Evolutionary conservation across 2,113 vertebrate genomes (phyloP), one percentile per base, ranked within the genome.

Genomic region (Motacilla alba): DNA sequence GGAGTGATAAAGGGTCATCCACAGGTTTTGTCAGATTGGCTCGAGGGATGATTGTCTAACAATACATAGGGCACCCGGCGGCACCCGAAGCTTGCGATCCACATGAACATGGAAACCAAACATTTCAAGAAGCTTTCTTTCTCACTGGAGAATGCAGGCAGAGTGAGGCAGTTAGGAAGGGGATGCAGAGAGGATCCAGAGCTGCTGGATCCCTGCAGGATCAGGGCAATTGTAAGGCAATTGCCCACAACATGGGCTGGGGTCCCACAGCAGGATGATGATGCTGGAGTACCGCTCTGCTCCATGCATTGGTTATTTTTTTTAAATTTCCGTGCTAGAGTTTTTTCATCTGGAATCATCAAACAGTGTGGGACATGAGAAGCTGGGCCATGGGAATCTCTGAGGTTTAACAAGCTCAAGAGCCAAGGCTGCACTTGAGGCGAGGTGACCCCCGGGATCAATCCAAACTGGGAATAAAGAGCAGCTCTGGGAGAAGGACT

Each of bases 191-290:
- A 13, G 18, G 46, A 76, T n/a, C 16, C 43, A 31, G 60, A 43
- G 18, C n/a, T 26, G 31, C 28, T 24, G 22, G 33, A 55, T 23
- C 20, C 44, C 41, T 7, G 5, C 12, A 22, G 8, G 28, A n/a
- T 7, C 4, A 12, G 2, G 39, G 46, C 31, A 55, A 14, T 35
- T 35, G 35, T 35, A 35, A 35, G 35, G 35, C 35, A 35, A 35
- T 35, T 35, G 35, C 35, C 35, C 35, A 35, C 35, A 35, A 41
- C 7, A 5, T 2, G 28, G 13, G 1, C 2, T 8, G 22, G 39
- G 5, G 24, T 76, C 43, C 26, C 0, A 0, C 23, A 49, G 27
- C 1, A 14, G 15, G 20, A 18, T n/a, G 16, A 27, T 0, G 0
- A 11, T 9, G 41, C 15, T 31, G 26, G 13, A 63, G 7, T 15